Conservation (phyloP, 1,140 invertebrate genomes). For the Geopemphigus sp. region DNA sequence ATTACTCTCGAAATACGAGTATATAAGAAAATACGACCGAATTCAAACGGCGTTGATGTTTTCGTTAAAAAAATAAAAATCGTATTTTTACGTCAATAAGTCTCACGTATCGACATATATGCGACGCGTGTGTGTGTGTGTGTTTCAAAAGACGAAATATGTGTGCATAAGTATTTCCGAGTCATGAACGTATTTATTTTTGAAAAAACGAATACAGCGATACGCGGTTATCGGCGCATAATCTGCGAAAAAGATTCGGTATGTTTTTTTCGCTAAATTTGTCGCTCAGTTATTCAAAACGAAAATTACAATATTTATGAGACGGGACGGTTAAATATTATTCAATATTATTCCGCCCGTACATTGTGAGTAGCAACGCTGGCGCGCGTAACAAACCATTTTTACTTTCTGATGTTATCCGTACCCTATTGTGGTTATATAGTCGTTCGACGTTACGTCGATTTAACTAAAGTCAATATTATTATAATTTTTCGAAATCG, state of each 20-base stretch:
- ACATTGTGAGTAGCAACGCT: background rate
- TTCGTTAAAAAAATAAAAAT: too few relatives aligned
- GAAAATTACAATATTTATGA: conserved; percentile 31
- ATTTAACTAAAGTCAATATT: background rate
- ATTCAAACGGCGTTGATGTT: too few relatives aligned
- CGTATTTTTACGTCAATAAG: too few relatives aligned
- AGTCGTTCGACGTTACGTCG: background rate
- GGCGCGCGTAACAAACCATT: background rate
- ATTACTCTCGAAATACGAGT: too few relatives aligned
- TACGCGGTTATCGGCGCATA: background rate
- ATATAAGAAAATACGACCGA: too few relatives aligned
- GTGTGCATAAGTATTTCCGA: too few relatives aligned
- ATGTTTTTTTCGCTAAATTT: background rate
- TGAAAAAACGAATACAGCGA: too few relatives aligned
- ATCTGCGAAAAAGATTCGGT: background rate
- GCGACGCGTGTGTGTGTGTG: too few relatives aligned
- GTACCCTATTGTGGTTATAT: background rate
- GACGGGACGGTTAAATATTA: background rate
- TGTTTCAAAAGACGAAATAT: too few relatives aligned
- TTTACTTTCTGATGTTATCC: background rate
- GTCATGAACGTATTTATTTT: too few relatives aligned
- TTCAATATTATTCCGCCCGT: background rate
- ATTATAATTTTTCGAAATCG: background rate
- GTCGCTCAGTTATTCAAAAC: conserved; percentile 5
- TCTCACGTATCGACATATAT: too few relatives aligned